phyloP scores from a whole-genome alignment of 2,888 invertebrate species.

The Campoplex nolae region DNA sequence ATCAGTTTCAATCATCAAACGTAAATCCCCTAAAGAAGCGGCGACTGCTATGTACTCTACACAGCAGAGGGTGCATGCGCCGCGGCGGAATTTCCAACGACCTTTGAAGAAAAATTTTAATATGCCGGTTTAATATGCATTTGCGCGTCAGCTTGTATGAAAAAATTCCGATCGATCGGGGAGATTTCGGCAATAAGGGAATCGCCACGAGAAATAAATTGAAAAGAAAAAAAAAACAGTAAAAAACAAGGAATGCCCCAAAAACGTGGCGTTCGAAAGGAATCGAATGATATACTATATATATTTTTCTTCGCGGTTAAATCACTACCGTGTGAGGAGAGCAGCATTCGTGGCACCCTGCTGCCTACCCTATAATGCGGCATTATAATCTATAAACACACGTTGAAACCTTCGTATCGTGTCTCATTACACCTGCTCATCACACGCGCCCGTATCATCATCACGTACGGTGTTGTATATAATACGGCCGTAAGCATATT shows the following conservation, averaged over 20 bases:
- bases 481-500: conserved; percentile 60
- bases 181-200: no score
- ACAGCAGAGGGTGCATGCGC: not conserved
- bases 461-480: conserved; percentile 61
- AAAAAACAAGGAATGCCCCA: not conserved
- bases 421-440: conserved; percentile 60
- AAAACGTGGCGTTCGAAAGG: not conserved
- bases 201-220: no score
- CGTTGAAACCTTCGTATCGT: conserved; percentile 42
- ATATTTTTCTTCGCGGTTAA: no score
- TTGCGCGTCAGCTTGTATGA: no score
- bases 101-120: not conserved
- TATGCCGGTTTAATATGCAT: no score
- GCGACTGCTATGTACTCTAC: not conserved
- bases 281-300: not conserved
- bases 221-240: no score
- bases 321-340: no score
- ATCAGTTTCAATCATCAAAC: conserved; percentile 46
- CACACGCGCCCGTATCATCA: conserved; percentile 48
- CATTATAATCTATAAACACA: conserved; percentile 15
- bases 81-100: no score
- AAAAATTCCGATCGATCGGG: no score
- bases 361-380: conserved; percentile 8
- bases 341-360: no score
- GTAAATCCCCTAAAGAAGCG: conserved; percentile 8